A percentile compares a stretch with the other conserved stretches of the same genome.
Conservation (phyloP, 2,888 invertebrate species). For the Ophion obscuratus region DNA sequence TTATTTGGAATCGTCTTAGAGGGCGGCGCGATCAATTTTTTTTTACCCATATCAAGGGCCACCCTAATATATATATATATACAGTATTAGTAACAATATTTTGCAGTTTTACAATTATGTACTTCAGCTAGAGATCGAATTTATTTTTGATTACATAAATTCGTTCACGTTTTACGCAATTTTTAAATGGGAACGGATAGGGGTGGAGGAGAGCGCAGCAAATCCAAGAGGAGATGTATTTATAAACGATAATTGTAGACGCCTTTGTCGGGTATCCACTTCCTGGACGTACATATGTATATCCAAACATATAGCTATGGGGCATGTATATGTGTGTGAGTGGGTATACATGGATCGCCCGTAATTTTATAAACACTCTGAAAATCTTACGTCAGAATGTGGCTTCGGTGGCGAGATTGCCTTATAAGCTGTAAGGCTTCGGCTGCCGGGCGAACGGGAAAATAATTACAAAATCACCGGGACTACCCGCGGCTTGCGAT, state of each 20-base stretch:
- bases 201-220: too few relatives aligned
- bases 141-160: too few relatives aligned
- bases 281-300: slow-evolving; percentile 37
- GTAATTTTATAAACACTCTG: slow-evolving; percentile 84
- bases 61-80: too few relatives aligned
- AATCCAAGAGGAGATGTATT: not conserved
- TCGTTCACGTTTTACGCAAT: too few relatives aligned
- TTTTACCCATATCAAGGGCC: too few relatives aligned
- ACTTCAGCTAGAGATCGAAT: too few relatives aligned
- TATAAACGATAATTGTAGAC: not conserved
- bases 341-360: slow-evolving; percentile 70
- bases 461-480: slow-evolving; percentile 81
- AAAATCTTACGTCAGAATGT: slow-evolving; percentile 81
- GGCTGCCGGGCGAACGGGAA: slow-evolving; percentile 75
- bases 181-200: too few relatives aligned
- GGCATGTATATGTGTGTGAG: not conserved
- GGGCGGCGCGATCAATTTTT: too few relatives aligned
- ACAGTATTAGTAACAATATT: too few relatives aligned
- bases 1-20: too few relatives aligned
- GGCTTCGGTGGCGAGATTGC: slow-evolving; percentile 81
- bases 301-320: slow-evolving; percentile 49
- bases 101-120: too few relatives aligned
- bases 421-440: slow-evolving; percentile 79
- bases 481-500: slow-evolving; percentile 63
- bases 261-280: slow-evolving; percentile 71